These are phyloP conservation scores for Dolichopus griseipennis DNA, from an alignment of 2,888 invertebrate genomes.

Conservation along the genomic window DNA sequence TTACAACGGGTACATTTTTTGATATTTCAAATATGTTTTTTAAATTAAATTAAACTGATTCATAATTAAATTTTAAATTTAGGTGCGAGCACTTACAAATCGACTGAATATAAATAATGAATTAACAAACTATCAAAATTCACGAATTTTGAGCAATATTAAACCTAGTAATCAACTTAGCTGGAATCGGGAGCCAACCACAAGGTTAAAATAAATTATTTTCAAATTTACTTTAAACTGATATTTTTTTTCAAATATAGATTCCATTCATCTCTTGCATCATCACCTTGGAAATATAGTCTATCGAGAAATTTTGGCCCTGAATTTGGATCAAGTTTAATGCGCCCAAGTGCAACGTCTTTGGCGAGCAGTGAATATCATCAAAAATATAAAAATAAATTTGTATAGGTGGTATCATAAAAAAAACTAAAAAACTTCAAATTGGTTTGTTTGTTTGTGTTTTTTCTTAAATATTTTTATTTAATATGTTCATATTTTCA, in stretches of 20 bases:
- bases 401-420: conserved; percentile 27
- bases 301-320: conserved; percentile 59
- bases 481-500: conserved; percentile 6
- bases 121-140: conserved; percentile 53
- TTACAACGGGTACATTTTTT: conserved; percentile 71
- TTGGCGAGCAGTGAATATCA: conserved; percentile 56
- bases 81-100: conserved; percentile 77
- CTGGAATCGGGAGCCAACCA: neutral
- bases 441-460: conserved; percentile 4
- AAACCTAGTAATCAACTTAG: conserved; percentile 1
- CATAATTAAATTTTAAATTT: conserved; percentile 13
- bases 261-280: conserved; percentile 33
- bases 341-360: conserved; percentile 45
- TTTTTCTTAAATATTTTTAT: conserved; percentile 4
- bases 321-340: conserved; percentile 66
- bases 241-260: neutral
- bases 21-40: conserved; percentile 9
- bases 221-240: neutral
- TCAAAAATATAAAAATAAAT: conserved; percentile 43
- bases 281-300: conserved; percentile 53
- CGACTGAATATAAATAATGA: conserved; percentile 76
- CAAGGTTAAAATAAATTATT: neutral
- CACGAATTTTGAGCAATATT: conserved; percentile 51
- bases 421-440: conserved; percentile 2
- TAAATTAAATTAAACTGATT: neutral